Conservation (phyloP, 2,888 invertebrate species). For the Chloromyia formosa region DNA sequence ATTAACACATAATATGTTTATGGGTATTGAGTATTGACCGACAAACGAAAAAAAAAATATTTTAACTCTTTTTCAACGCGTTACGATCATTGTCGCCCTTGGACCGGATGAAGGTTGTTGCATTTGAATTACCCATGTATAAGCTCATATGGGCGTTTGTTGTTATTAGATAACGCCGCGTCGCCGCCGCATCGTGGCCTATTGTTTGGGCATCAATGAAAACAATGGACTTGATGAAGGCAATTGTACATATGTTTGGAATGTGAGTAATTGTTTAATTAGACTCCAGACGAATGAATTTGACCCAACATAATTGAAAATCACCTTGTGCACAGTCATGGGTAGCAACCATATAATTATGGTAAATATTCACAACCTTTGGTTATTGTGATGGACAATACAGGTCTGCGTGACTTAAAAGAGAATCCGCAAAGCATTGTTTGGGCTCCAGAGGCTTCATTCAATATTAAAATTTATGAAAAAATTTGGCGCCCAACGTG, state of each 20-base stretch:
- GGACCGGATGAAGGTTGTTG: slow-evolving; percentile 41
- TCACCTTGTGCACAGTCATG: not conserved
- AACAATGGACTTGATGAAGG: slow-evolving; percentile 20
- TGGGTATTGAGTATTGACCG: not conserved
- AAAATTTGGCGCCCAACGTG: too few relatives aligned
- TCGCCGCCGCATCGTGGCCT: not conserved
- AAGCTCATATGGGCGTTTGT: not conserved
- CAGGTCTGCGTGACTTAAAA: too few relatives aligned
- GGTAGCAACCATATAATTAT: too few relatives aligned
- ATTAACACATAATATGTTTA: not conserved
- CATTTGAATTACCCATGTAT: not conserved
- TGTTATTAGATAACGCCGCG: slow-evolving; percentile 9
- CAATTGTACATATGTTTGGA: slow-evolving; percentile 10
- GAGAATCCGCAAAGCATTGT: too few relatives aligned
- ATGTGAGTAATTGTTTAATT: slow-evolving; percentile 27
- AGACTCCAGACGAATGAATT: not conserved
- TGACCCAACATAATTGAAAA: not conserved
- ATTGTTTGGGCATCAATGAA: slow-evolving; percentile 19
- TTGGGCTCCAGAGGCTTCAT: too few relatives aligned
- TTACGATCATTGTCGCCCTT: slow-evolving; percentile 35
- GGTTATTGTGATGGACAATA: too few relatives aligned
- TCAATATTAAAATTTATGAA: too few relatives aligned
- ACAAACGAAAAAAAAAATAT: slow-evolving; percentile 11
- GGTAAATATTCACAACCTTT: too few relatives aligned
- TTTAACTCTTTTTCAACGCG: slow-evolving; percentile 13